A percentile compares a stretch with the other conserved stretches of the same genome.
Conservation (phyloP, 2,797 vertebrate genomes). For the Hafferia zeledoni region DNA sequence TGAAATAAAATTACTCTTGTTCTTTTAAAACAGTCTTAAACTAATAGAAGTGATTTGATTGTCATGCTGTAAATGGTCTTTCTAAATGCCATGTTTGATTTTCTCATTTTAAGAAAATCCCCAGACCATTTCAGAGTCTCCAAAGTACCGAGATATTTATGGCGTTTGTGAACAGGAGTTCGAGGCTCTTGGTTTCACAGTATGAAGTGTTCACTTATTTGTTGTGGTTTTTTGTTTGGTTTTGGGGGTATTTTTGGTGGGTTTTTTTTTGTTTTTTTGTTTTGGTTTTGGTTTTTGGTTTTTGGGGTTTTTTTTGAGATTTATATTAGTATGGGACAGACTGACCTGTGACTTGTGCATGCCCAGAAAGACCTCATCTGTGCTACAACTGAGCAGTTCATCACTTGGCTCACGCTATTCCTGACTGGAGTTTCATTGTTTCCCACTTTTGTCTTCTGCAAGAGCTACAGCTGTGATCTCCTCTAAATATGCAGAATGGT, state of each 20-base stretch:
- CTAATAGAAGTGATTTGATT: background rate
- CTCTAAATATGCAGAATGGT: accelerated
- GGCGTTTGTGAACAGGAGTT: background rate
- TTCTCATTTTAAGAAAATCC: background rate
- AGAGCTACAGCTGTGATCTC: background rate
- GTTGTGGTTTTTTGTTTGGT: too few species aligned
- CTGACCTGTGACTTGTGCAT: accelerated
- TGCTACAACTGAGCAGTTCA: background rate
- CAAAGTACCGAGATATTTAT: background rate
- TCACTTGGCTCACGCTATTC: background rate
- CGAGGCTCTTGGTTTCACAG: background rate
- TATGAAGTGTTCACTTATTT: background rate
- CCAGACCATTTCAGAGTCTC: background rate
- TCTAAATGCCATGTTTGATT: background rate
- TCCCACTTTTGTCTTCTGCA: background rate
- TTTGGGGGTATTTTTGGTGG: too few species aligned
- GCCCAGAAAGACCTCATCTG: background rate
- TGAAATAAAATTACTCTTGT: background rate
- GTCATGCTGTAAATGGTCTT: background rate
- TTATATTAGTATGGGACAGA: background rate
- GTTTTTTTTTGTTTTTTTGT: too few species aligned
- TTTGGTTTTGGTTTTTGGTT: too few species aligned
- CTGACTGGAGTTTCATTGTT: background rate
- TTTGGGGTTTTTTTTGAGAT: background rate
- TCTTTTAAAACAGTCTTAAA: background rate